These are phyloP conservation scores for Perccottus glenii DNA, from an alignment of 2,113 vertebrate species.

Conservation along the genomic window DNA sequence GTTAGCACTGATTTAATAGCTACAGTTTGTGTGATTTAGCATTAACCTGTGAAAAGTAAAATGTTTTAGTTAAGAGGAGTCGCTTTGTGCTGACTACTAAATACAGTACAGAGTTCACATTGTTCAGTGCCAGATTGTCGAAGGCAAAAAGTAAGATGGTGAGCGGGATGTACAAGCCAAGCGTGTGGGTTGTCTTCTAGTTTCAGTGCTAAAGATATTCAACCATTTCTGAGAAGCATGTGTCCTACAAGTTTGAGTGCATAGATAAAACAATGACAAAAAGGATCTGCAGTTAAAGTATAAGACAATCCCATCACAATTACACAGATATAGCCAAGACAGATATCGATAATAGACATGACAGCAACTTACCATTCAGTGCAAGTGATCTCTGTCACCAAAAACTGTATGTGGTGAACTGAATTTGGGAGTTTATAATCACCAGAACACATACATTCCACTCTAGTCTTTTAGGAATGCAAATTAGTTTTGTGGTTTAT, in stretches of 20 bases:
- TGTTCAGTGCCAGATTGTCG: conserved; percentile 17
- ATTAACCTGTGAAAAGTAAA: conserved; percentile 4
- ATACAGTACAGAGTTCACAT: conserved; percentile 11
- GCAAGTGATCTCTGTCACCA: no score
- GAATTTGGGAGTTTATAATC: no score
- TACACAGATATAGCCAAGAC: conserved; percentile 3
- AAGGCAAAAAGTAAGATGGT: conserved; percentile 13
- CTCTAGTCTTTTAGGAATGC: no score
- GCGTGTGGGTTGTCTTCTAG: conserved; percentile 5
- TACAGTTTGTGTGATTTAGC: neutral
- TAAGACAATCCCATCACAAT: conserved; percentile 6
- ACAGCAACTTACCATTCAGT: conserved; percentile 11
- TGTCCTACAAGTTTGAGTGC: neutral
- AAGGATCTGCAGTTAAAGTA: conserved; percentile 4
- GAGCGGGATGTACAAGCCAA: conserved; percentile 6
- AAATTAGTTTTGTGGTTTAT: no score
- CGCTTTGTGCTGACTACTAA: neutral
- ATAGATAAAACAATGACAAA: neutral
- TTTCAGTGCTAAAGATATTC: conserved; percentile 9
- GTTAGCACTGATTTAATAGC: neutral
- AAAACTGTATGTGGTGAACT: no score
- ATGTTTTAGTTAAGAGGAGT: neutral
- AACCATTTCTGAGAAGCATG: neutral
- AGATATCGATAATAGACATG: conserved; percentile 8
- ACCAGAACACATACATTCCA: no score